phyloP scores from a whole-genome alignment of 2,797 vertebrate genomes.

The Limosa lapponica region DNA sequence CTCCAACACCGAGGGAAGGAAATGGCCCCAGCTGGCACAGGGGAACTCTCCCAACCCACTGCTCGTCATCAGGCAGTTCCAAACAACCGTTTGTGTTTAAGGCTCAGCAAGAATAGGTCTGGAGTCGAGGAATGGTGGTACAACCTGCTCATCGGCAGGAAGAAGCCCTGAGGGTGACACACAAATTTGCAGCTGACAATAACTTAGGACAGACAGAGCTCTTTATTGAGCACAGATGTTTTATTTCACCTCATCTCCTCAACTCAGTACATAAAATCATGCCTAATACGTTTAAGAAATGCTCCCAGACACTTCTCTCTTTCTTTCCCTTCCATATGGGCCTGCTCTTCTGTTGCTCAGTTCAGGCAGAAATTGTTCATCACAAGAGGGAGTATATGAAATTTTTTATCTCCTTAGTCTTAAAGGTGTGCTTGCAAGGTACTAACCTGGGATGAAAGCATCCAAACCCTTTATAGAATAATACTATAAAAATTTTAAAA shows the following conservation, averaged over 20 bases:
- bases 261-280: not conserved
- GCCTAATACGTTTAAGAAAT: not conserved
- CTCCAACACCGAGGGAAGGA: not conserved
- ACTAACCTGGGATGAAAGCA: not conserved
- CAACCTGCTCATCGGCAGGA: not conserved
- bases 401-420: not conserved
- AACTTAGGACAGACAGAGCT: conserved; percentile 37
- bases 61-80: not conserved
- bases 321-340: not conserved
- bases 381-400: not conserved
- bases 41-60: not conserved
- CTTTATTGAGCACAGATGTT: conserved; percentile 37
- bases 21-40: fast-evolving
- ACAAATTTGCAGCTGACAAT: conserved; percentile 24
- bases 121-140: not conserved
- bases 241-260: conserved; percentile 32
- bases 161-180: not conserved
- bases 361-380: not conserved
- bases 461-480: not conserved
- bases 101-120: not conserved
- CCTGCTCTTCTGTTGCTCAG: not conserved
- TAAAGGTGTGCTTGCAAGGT: not conserved
- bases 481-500: not conserved
- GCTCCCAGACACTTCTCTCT: not conserved
- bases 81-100: not conserved